Base-by-base conservation (phyloP, 2,797 vertebrate species). In the Chelon labrosus region DNA sequence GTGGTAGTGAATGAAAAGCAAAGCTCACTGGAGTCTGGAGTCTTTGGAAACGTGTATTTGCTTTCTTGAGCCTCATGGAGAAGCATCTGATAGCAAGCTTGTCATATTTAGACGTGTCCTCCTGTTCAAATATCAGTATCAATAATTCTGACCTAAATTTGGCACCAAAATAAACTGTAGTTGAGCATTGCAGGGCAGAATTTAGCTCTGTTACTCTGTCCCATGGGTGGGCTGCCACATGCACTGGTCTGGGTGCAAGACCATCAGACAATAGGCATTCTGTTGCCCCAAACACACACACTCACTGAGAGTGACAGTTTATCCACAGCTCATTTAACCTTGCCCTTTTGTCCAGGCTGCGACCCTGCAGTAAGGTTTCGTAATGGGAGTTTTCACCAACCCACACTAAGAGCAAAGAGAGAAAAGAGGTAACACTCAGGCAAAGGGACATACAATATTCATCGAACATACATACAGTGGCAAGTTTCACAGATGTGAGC, bases 221-320 rank as follows among this genome's bases (percentile, higher is more conserved):
- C 22, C 52, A 9, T 3, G 41, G 51, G 50, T 67, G 73, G 70
- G 58, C 60, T 65, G 52, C 44, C 60, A 71, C 35, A 68, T 56
- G 61, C 53, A 8, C 65, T 60, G 61, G 39, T 67, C 65, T 79
- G 68, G 54, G 57, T 58, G 58, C 53, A 68, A 56, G 60, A 64
- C 60, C 46, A 73, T 46, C 63, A 79, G 64, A 92, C 89, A 93
- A 91, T 87, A 77, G 80, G 69, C 74, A 82, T 81, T 89, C 72
- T 70, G 79, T 68, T 59, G 47, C 35, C 61, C 14, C 19, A 44
- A 52, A 69, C 22, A 56, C 54, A 65, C 42, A 51, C 71, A 50
- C 57, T 75, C 56, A 73, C 31, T 73, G 11, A 59, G 22, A 75
- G 46, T 72, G 69, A 70, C 73, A 72, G 77, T 77, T 86, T 85